Evolutionary conservation across 2,888 invertebrate genomes (phyloP).

Genomic region (Melinaea marsaeus): DNA sequence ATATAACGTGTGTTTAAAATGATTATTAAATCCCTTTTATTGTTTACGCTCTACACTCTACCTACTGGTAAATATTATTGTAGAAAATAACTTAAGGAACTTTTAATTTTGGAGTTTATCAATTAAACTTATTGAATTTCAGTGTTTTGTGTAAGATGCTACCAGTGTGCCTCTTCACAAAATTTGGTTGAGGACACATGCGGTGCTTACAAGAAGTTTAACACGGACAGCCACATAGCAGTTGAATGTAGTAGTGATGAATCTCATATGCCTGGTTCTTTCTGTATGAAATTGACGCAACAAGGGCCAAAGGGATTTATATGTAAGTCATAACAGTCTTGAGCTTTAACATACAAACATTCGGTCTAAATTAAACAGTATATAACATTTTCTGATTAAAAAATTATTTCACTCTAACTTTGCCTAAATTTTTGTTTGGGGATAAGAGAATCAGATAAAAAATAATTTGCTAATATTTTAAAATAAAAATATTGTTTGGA

Average conservation of each 20-base stretch:
- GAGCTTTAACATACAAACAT: too few species aligned
- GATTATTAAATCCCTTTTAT: constrained; percentile 14
- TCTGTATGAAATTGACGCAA: constrained; percentile 96
- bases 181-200: constrained; percentile 88
- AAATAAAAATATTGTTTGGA: too few species aligned
- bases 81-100: not conserved
- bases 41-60: constrained; percentile 4
- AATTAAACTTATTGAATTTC: constrained; percentile 35
- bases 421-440: too few species aligned
- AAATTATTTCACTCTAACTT: too few species aligned
- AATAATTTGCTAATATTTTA: too few species aligned
- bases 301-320: constrained; percentile 96
- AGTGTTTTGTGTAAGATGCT: constrained; percentile 90
- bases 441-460: too few species aligned
- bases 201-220: constrained; percentile 92
- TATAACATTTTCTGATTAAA: too few species aligned
- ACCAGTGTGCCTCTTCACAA: constrained; percentile 95
- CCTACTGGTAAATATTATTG: constrained; percentile 21
- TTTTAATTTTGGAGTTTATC: not conserved
- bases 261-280: constrained; percentile 95
- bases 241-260: constrained; percentile 97
- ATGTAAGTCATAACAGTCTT: constrained; percentile 81
- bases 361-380: too few species aligned
- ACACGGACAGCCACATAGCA: constrained; percentile 89
- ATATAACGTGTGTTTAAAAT: constrained; percentile 10